phyloP scores from a whole-genome alignment of 2,797 vertebrate species.

The Chanos chanos region DNA sequence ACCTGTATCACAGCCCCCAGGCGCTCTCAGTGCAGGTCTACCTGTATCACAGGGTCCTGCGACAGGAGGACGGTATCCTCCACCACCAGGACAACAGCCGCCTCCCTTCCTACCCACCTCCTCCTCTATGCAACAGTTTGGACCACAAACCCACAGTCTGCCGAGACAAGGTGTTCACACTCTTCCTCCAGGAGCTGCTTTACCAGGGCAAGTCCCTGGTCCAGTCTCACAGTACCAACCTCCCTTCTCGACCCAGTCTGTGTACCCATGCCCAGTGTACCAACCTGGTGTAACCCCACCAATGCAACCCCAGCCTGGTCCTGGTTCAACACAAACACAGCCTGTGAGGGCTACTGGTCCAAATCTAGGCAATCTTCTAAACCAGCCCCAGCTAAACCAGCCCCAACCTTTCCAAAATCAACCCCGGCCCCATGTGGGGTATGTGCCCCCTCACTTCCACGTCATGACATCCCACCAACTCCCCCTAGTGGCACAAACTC shows the following conservation, averaged over 20 bases:
- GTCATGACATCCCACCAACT: constrained; percentile 19
- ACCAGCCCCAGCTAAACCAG: constrained; percentile 26
- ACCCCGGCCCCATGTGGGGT: constrained; percentile 17
- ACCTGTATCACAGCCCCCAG: constrained; percentile 38
- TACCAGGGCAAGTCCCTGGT: constrained; percentile 19
- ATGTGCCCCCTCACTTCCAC: constrained; percentile 9
- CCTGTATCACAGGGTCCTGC: constrained; percentile 47
- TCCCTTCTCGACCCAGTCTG: constrained; percentile 19
- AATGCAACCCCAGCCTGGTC: constrained; percentile 15
- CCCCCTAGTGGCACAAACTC: background rate
- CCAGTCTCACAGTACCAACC: constrained; percentile 25
- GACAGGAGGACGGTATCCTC: constrained; percentile 13
- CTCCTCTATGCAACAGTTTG: constrained; percentile 28
- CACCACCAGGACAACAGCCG: constrained; percentile 33
- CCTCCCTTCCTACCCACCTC: constrained; percentile 18
- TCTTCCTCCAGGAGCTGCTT: constrained; percentile 3
- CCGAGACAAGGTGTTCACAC: constrained; percentile 5
- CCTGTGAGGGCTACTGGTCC: background rate
- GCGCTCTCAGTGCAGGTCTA: constrained; percentile 26
- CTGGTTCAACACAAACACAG: constrained; percentile 10
- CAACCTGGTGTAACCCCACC: constrained; percentile 6
- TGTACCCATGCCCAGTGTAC: background rate
- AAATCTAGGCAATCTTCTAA: background rate
- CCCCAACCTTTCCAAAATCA: constrained; percentile 6
- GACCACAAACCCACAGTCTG: constrained; percentile 24